A percentile compares a stretch with the other conserved stretches of the same genome.
Evolutionary conservation across 2,113 vertebrate species (phyloP).

Genomic region (Sorex araneus): DNA sequence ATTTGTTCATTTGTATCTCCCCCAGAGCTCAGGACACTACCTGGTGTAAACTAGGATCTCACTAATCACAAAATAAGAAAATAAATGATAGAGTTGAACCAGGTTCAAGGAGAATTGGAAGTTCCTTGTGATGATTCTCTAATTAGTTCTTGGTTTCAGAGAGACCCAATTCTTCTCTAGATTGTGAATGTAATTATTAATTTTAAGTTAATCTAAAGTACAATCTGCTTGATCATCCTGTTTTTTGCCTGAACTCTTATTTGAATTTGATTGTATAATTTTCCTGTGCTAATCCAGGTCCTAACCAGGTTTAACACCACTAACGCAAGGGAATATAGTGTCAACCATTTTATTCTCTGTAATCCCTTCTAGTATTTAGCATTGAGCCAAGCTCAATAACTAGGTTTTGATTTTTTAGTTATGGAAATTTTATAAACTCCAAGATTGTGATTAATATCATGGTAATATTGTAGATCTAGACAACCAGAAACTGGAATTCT

Average conservation of each 20-base stretch:
- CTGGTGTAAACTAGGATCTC: not conserved
- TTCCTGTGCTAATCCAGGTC: not conserved
- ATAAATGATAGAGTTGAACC: not conserved
- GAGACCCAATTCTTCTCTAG: not conserved
- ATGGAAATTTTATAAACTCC: not conserved
- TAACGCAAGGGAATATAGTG: not conserved
- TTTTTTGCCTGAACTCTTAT: not conserved
- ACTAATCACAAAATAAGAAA: not conserved
- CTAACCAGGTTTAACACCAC: not conserved
- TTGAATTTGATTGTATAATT: not conserved
- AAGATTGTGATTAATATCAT: not conserved
- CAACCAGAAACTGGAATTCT: not conserved
- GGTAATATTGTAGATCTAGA: not conserved
- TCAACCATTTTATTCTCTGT: not conserved
- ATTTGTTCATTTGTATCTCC: slow-evolving; percentile 42
- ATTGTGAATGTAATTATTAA: not conserved
- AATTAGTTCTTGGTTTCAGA: slow-evolving; percentile 12
- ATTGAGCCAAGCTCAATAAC: not conserved
- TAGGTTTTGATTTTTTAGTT: not conserved
- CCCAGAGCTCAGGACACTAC: not conserved
- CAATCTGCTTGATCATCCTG: not conserved
- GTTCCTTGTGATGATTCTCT: not conserved
- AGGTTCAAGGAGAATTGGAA: not conserved
- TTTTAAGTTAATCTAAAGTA: not conserved
- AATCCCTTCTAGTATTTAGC: not conserved